These are phyloP conservation scores for Cryptosula pallasiana DNA, from an alignment of 2,888 invertebrate species.

Conservation along the genomic window DNA sequence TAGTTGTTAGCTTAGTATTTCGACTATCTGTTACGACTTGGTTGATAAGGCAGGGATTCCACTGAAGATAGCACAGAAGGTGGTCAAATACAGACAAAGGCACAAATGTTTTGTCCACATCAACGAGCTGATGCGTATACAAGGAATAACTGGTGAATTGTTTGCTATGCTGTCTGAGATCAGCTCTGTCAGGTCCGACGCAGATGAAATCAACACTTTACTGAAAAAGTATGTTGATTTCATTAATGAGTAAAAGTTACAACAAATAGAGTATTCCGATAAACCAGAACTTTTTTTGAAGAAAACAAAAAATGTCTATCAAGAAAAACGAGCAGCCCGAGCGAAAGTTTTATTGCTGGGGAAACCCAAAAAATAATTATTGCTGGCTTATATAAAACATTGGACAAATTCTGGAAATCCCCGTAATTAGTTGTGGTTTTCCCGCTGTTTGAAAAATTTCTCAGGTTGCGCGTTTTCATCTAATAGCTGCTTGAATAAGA, in stretches of 20 bases:
- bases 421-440: too few species aligned
- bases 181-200: not conserved
- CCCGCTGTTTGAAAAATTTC: too few species aligned
- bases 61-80: not conserved
- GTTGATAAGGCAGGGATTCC: not conserved
- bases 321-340: not conserved
- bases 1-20: too few species aligned
- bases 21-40: too few species aligned
- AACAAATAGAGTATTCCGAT: too few species aligned
- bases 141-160: not conserved
- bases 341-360: not conserved
- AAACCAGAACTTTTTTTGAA: not conserved
- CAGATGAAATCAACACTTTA: not conserved
- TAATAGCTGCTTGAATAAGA: not conserved
- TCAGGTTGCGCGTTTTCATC: too few species aligned
- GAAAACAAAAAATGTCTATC: not conserved
- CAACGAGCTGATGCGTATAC: conserved; percentile 3
- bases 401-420: too few species aligned
- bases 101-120: conserved; percentile 20
- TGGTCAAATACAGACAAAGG: not conserved
- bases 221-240: not conserved
- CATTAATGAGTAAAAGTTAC: not conserved
- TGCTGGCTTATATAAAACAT: too few species aligned
- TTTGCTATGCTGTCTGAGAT: not conserved
- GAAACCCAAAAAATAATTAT: not conserved